Base-by-base conservation (phyloP, 2,888 invertebrate species). In the Operophtera brumata region DNA sequence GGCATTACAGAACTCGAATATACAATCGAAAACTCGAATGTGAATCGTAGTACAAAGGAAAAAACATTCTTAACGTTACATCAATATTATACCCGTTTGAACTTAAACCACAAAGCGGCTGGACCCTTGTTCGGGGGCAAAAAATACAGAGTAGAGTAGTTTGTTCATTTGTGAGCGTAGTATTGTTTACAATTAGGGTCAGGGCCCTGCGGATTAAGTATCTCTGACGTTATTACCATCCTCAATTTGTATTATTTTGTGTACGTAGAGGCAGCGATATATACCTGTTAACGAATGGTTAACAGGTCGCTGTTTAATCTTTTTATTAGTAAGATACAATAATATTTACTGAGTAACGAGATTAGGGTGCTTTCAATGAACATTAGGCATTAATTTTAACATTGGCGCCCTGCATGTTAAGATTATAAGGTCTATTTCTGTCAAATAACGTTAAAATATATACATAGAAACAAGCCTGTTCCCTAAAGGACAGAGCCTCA, bases 111-210 rank as follows among this genome's bases (percentile, higher is more conserved):
- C 59, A 62, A 40, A 63, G 64, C 67, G 69, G 63, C 49, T 54
- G 50, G 54, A 65, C 77, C 73, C 72, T 70, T 57, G 43, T 45
- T 52, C 43, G 36, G 9, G 54, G 41, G 47, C 48, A 52, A 73
- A 73, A 73, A 75, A 78, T 66, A 72, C 60, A 47, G 61, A 64
- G 69, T 55, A 47, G 57, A 64, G 72, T 75, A 77, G 74, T 77
- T 77, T 74, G 75, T 80, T 80, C 75, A 80, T 81, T 80, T 79
- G 73, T 68, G 63, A 70, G 65, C 67, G 73, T 67, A 70, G 71
- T 67, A 71, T 75, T 82, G 77, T 84, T 82, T 81, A 77, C 81
- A 78, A 77, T 81, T 75, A 78, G 79, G 79, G 79, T 75, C 67
- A 66, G 57, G 65, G 53, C 71, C 74, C 73, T 57, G 60, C 51